A percentile compares a stretch with the other conserved stretches of the same genome.
Conservation (phyloP, 2,113 vertebrate species). For the Recurvirostra avosetta region DNA sequence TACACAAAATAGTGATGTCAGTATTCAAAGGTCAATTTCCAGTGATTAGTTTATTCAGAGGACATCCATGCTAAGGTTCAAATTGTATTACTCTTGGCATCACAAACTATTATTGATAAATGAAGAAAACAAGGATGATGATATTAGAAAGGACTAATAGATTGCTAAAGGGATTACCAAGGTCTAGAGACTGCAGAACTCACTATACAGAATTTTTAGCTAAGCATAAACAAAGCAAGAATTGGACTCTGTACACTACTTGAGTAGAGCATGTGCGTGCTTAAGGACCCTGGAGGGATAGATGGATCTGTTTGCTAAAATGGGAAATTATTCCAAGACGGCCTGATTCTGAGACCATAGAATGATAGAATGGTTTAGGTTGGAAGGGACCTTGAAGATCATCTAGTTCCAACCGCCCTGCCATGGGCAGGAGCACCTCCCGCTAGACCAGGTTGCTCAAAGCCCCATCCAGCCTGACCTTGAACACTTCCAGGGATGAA, state of each 20-base stretch:
- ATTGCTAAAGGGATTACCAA: not conserved
- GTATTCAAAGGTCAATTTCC: not conserved
- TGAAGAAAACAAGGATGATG: not conserved
- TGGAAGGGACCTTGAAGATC: too few species aligned
- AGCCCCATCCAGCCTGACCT: too few species aligned
- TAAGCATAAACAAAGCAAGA: not conserved
- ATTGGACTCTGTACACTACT: not conserved
- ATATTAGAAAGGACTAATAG: not conserved
- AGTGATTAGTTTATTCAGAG: not conserved
- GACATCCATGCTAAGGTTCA: not conserved
- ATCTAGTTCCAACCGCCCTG: too few species aligned
- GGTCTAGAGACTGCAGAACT: not conserved
- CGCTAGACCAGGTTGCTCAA: too few species aligned
- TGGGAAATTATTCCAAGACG: not conserved
- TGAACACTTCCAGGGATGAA: too few species aligned
- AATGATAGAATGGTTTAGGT: too few species aligned
- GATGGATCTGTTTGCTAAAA: not conserved
- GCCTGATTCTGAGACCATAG: not conserved
- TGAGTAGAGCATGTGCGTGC: not conserved
- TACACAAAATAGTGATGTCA: not conserved
- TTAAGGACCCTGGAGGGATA: not conserved
- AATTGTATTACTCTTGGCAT: not conserved
- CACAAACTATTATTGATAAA: not conserved
- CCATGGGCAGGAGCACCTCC: too few species aligned
- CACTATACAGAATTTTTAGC: not conserved